These are phyloP conservation scores for Pangasius macronema DNA, from an alignment of 2,797 vertebrate species.

Conservation along the genomic window DNA sequence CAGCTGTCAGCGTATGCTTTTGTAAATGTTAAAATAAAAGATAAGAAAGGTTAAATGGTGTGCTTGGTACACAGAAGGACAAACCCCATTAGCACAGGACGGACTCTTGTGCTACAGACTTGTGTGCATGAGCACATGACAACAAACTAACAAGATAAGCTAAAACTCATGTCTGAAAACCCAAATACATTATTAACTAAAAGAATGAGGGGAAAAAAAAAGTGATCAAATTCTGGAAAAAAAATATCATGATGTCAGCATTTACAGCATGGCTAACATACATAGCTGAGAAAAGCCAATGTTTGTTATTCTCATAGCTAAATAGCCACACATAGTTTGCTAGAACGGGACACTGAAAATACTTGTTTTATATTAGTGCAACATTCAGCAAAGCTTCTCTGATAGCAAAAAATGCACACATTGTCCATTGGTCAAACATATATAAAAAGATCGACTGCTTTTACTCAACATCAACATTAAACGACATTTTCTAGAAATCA, in stretches of 20 bases:
- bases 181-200: not conserved
- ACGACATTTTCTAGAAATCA: not conserved
- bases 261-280: not conserved
- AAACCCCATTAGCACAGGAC: not conserved
- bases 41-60: not conserved
- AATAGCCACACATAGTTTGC: not conserved
- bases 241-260: not conserved
- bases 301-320: not conserved
- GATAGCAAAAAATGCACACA: not conserved
- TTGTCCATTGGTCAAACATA: not conserved
- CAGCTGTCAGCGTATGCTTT: no score
- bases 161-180: not conserved
- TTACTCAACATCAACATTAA: not conserved
- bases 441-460: not conserved
- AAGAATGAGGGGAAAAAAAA: not conserved
- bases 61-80: not conserved
- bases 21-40: constrained; percentile 2
- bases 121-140: not conserved
- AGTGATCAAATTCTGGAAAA: not conserved
- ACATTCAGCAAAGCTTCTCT: not conserved
- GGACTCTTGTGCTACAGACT: not conserved
- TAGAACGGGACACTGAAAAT: not conserved
- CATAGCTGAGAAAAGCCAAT: not conserved
- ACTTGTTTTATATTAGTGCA: not conserved
- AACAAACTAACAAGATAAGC: not conserved